Base-by-base conservation (phyloP, 1,140 invertebrate genomes). In the Drosophila fuyamai region DNA sequence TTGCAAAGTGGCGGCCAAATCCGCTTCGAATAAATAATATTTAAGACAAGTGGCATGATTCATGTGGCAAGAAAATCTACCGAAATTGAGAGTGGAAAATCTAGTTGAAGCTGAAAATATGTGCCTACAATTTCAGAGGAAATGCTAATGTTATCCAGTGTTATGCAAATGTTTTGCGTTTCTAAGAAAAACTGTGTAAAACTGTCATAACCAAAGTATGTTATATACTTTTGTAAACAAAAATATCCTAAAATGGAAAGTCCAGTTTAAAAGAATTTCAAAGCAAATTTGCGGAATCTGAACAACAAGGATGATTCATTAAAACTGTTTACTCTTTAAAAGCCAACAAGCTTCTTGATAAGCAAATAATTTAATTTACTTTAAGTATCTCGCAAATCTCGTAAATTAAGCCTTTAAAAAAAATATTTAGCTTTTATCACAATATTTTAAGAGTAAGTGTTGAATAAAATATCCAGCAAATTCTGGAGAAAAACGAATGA, bases 231-330 rank as follows among this genome's bases (percentile, higher is more conserved):
- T 9, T 18, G 8, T 29, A 29, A 1, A n/a, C 7, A 14, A 9
- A 44, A 29, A 47, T 38, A 29, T 47, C 55, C 27, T 1, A 41
- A 61, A 18, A 5, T 14, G 4, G 13, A 8, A 10, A 41, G 8
- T 14, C 13, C 50, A 47, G 2, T 16, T 56, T 54, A 51, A 41
- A 79, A 76, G 62, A 74, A 59, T 70, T 59, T 61, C 46, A 55
- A 57, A 58, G 66, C 72, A 55, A 84, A 84, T 65, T 71, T 50
- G 71, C 9, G n/a, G 73, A 56, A 16, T 8, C 7, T 40, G 8
- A 29, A 46, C 38, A 62, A 61, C 2, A 44, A 27, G 14, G 9
- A 7, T 56, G 54, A 56, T 27, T 43, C 23, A 43, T 56, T 7
- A 0, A 12, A 56, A 14, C 9, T 2, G 2, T 9, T 13, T 12